A percentile compares a stretch with the other conserved stretches of the same genome.
Evolutionary conservation across 1,140 invertebrate species (phyloP).

Genomic region (Calephelis nemesis): DNA sequence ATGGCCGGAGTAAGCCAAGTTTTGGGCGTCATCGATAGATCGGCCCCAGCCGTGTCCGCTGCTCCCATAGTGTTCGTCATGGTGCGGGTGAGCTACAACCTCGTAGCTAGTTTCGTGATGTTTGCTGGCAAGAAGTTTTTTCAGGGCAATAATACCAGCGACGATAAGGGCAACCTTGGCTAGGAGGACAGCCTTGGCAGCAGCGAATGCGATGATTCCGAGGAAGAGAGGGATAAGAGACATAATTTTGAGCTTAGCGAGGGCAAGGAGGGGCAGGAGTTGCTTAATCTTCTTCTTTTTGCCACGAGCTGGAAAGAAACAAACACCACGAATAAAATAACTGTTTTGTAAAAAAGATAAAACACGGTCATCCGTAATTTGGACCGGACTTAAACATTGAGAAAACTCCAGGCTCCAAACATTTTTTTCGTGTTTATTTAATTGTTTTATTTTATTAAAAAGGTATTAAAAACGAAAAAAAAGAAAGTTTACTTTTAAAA

Average conservation of each 20-base stretch:
- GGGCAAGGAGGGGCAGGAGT: constrained; percentile 85
- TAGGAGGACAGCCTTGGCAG: constrained; percentile 89
- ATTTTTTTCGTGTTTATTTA: not conserved
- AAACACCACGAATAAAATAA: not conserved
- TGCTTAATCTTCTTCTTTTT: constrained; percentile 88
- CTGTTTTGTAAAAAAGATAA: not conserved
- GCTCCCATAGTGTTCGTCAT: constrained; percentile 80
- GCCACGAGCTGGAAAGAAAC: constrained; percentile 80
- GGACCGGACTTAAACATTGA: not conserved
- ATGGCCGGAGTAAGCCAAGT: constrained; percentile 83
- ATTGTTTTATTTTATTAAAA: not conserved
- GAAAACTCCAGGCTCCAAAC: not conserved
- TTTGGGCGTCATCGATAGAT: constrained; percentile 80
- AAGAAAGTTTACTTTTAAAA: not conserved
- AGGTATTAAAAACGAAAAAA: not conserved
- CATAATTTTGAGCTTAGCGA: constrained; percentile 89
- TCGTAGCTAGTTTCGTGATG: constrained; percentile 86
- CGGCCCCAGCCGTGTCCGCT: constrained; percentile 80
- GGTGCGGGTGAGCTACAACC: constrained; percentile 84
- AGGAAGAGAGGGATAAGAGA: constrained; percentile 87
- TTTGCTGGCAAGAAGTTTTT: constrained; percentile 87
- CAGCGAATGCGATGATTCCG: constrained; percentile 88
- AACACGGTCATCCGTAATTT: no score
- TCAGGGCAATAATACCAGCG: constrained; percentile 86
- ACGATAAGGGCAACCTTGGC: constrained; percentile 90